phyloP scores from a whole-genome alignment of 2,113 vertebrate genomes.

The Xenopus laevis region DNA sequence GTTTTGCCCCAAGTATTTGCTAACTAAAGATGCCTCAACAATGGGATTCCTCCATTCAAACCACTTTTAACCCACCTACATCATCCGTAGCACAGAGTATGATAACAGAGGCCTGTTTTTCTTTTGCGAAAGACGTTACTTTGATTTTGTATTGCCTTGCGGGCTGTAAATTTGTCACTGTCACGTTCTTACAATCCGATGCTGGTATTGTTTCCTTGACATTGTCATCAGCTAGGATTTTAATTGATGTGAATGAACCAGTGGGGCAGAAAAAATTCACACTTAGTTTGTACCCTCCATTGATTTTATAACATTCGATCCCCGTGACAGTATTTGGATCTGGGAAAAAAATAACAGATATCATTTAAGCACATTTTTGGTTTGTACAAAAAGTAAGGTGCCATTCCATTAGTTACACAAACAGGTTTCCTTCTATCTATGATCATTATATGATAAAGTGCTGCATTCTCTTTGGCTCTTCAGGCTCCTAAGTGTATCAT shows the following conservation, averaged over 20 bases:
- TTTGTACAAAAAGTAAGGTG: no score
- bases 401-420: no score
- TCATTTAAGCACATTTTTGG: no score
- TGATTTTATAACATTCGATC: background rate
- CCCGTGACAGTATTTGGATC: conserved; percentile 6
- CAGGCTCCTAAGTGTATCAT: no score
- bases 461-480: no score
- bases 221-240: background rate
- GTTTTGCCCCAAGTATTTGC: no score
- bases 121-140: conserved; percentile 14
- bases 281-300: background rate
- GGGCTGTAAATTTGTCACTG: background rate
- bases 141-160: conserved; percentile 11
- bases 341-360: conserved; percentile 2
- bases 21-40: no score
- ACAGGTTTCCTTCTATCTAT: no score
- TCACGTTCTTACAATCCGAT: background rate
- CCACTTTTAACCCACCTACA: conserved; percentile 20
- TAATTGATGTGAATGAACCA: background rate
- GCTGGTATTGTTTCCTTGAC: background rate
- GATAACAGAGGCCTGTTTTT: fast-evolving
- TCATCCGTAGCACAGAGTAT: background rate
- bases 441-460: no score
- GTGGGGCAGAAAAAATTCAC: background rate
- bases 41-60: no score